Evolutionary conservation across 2,113 vertebrate species (phyloP).

Genomic region (Prionailurus viverrinus): DNA sequence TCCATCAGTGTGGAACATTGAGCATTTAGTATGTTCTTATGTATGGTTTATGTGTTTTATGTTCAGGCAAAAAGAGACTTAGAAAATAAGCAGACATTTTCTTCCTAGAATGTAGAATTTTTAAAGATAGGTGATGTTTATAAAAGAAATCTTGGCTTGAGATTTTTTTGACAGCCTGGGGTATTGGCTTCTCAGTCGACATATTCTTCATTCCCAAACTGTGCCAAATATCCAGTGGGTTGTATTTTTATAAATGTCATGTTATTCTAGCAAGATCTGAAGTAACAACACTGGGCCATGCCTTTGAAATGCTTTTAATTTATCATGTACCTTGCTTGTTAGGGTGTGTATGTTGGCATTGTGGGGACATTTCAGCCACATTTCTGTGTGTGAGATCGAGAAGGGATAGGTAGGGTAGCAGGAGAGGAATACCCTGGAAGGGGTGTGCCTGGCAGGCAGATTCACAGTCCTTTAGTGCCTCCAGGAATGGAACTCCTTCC

Average conservation of each 20-base stretch:
- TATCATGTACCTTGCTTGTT: constrained; percentile 65
- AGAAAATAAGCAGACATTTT: constrained; percentile 38
- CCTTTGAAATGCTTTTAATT: constrained; percentile 57
- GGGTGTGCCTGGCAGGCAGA: not conserved
- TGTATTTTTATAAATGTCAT: constrained; percentile 77
- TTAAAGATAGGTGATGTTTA: constrained; percentile 68
- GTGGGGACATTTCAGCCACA: not conserved
- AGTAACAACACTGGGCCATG: constrained; percentile 21
- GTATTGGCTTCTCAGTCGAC: constrained; percentile 66
- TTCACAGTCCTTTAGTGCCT: not conserved
- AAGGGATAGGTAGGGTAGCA: not conserved
- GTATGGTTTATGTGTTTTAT: constrained; percentile 47
- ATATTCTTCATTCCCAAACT: constrained; percentile 62
- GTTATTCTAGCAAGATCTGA: constrained; percentile 74
- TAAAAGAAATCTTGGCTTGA: constrained; percentile 63
- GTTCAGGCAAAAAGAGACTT: constrained; percentile 50
- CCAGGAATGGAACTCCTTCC: not conserved
- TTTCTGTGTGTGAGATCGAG: not conserved
- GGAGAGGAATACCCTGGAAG: not conserved
- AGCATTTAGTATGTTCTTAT: not conserved
- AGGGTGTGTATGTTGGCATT: not conserved
- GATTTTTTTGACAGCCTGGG: constrained; percentile 65
- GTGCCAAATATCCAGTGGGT: constrained; percentile 67
- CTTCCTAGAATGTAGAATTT: constrained; percentile 47
- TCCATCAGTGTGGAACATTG: not conserved